A percentile compares a stretch with the other conserved stretches of the same genome.
These are phyloP conservation scores for Brachionus manjavacas DNA, from an alignment of 1,140 invertebrate species.

Conservation along the genomic window DNA sequence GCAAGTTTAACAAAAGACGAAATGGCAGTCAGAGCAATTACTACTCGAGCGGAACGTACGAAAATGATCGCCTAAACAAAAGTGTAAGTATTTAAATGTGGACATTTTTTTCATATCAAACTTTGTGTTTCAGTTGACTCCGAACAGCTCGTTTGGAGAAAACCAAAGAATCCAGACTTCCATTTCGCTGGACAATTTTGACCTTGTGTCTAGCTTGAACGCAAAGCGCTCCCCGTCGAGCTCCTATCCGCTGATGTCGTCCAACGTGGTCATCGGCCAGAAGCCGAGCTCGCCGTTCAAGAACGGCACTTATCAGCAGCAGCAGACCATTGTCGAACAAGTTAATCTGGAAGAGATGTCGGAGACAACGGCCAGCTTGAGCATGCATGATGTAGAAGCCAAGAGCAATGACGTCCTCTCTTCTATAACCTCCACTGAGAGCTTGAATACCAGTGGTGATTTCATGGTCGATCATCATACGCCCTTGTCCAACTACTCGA, in stretches of 20 bases:
- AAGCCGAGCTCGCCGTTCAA: not conserved
- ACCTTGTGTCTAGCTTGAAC: not conserved
- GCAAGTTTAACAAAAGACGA: not conserved
- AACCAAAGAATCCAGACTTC: not conserved
- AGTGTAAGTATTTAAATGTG: slow-evolving; percentile 6
- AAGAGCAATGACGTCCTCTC: not conserved
- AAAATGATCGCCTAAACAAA: slow-evolving; percentile 26
- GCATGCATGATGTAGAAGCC: not conserved
- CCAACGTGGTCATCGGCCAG: not conserved
- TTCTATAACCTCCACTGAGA: slow-evolving; percentile 4
- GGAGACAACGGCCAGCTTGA: not conserved
- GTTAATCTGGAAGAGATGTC: slow-evolving; percentile 25
- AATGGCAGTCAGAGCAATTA: slow-evolving; percentile 29
- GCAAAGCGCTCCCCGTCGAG: not conserved
- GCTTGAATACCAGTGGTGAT: not conserved
- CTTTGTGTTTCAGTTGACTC: not conserved
- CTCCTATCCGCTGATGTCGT: not conserved
- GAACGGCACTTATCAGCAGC: not conserved
- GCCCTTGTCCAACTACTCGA: slow-evolving; percentile 1
- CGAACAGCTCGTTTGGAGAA: slow-evolving; percentile 15
- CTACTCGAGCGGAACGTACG: not conserved
- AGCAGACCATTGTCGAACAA: not conserved
- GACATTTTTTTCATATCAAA: too few relatives aligned
- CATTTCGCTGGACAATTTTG: slow-evolving; percentile 16
- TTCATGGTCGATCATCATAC: slow-evolving; percentile 20